phyloP scores from a whole-genome alignment of 2,888 invertebrate species.

The Hololepta plana region DNA sequence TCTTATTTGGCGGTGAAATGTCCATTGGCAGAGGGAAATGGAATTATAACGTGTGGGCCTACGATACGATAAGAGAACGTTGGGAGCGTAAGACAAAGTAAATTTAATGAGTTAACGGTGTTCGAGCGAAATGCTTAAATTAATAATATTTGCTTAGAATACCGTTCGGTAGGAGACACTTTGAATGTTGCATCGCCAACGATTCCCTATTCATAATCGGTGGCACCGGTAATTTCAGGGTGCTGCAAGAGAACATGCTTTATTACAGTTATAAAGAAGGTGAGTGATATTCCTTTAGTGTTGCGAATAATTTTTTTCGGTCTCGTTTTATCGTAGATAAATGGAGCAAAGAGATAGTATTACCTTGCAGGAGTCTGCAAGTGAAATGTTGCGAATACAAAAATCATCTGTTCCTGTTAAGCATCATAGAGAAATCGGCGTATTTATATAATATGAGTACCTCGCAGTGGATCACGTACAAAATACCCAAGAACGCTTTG shows the following conservation, averaged over 20 bases:
- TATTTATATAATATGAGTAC: conserved; percentile 17
- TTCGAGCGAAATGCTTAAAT: background rate
- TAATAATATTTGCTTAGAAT: conserved; percentile 13
- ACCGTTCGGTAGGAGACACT: conserved; percentile 21
- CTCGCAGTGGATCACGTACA: no score
- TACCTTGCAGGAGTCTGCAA: conserved; percentile 16
- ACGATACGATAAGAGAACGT: conserved; percentile 17
- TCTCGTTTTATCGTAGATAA: conserved; percentile 11
- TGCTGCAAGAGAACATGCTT: conserved; percentile 21
- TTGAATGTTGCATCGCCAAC: conserved; percentile 20
- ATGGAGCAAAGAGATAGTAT: conserved; percentile 15
- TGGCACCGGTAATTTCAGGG: conserved; percentile 19
- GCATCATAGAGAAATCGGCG: conserved; percentile 14
- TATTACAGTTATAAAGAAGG: conserved; percentile 19
- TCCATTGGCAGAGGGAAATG: conserved; percentile 19
- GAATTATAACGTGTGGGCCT: conserved; percentile 22
- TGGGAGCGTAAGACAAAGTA: conserved; percentile 19
- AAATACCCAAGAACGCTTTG: conserved; percentile 8
- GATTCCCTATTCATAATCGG: conserved; percentile 21
- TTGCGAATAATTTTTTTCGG: conserved; percentile 1
- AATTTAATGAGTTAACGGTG: conserved; percentile 5
- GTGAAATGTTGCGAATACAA: conserved; percentile 18
- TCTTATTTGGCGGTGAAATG: conserved; percentile 23
- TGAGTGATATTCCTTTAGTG: conserved; percentile 7
- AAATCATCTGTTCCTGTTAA: conserved; percentile 17